Conservation (phyloP, 2,113 vertebrate genomes). For the Pterocles gutturalis region DNA sequence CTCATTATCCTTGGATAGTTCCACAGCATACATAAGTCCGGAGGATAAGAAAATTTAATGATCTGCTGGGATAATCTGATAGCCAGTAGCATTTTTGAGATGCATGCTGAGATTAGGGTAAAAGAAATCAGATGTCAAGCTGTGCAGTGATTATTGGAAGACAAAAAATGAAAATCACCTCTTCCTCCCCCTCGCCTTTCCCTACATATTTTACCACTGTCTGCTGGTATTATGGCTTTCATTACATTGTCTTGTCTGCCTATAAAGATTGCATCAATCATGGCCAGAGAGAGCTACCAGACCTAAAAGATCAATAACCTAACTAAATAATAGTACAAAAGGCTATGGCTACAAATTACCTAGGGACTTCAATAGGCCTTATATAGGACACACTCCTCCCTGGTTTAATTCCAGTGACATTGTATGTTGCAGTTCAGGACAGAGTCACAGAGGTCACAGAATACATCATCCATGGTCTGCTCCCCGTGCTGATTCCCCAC, state of each 20-base stretch:
- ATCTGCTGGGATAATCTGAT: conserved; percentile 61
- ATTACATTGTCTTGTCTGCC: conserved; percentile 7
- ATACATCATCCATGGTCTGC: not conserved
- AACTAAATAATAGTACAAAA: conserved; percentile 17
- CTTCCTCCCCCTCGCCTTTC: not conserved
- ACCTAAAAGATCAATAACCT: conserved; percentile 5
- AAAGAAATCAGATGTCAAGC: conserved; percentile 52
- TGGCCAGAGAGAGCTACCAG: not conserved
- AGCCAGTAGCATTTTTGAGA: conserved; percentile 58
- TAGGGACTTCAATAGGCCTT: not conserved
- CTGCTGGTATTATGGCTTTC: conserved; percentile 5
- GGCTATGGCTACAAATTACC: not conserved
- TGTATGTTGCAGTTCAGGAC: not conserved
- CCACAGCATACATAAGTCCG: not conserved
- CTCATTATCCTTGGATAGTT: conserved; percentile 58
- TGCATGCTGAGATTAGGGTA: conserved; percentile 63
- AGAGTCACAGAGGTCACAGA: not conserved
- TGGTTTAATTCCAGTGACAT: not conserved
- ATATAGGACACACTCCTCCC: not conserved
- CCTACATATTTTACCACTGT: conserved; percentile 7
- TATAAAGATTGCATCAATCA: conserved; percentile 13
- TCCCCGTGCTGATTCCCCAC: not conserved
- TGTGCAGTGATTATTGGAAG: conserved; percentile 50
- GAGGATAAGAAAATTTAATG: conserved; percentile 63
- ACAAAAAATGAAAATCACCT: conserved; percentile 41